Evolutionary conservation across 2,888 invertebrate genomes (phyloP), one percentile per base, ranked within the genome.

Genomic region (Ormyrus nitidulus): DNA sequence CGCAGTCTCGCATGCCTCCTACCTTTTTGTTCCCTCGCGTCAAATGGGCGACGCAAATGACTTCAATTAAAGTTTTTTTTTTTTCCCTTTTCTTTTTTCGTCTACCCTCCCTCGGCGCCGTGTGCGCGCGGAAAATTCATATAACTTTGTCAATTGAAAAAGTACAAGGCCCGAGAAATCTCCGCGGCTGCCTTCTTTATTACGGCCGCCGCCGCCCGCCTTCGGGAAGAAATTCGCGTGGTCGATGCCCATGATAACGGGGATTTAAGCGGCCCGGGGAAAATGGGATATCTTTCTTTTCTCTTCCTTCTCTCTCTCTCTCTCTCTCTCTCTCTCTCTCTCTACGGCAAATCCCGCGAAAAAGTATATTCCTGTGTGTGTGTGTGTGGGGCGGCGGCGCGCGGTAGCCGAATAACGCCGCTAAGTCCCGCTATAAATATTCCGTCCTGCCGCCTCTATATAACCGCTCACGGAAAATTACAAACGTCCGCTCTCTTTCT

Each of bases 341-440:
- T 19, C 8, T 10, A 10, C 9, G 53, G 56, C 13, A 64, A 74
- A 70, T 74, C 56, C 64, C 53, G 58, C 69, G 65, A 58, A 64
- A 70, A 69, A 79, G 53, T 74, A 70, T 56, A 71, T 53, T 51
- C 61, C n/a, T 13, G 58, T 70, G 46, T 44, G 10, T 78, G 44
- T 72, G 3, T 51, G 44, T n/a, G 11, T 11, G n/a, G 1, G 19
- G 19, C 19, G 19, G 19, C 1, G 19, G 19, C 19, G 19, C 19
- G 19, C 19, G 19, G 19, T 19, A 19, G 19, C 19, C 8, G 13
- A 69, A 59, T 54, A 71, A 54, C 53, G 48, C 10, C 19, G 71
- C 34, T 71, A 80, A 71, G 79, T 49, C 79, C 46, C 10, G 71
- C 75, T 65, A 80, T 80, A 80, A 80, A 80, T 71, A 76, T 71